phyloP scores from a whole-genome alignment of 2,113 vertebrate genomes.

The Sphyrna mokarran region DNA sequence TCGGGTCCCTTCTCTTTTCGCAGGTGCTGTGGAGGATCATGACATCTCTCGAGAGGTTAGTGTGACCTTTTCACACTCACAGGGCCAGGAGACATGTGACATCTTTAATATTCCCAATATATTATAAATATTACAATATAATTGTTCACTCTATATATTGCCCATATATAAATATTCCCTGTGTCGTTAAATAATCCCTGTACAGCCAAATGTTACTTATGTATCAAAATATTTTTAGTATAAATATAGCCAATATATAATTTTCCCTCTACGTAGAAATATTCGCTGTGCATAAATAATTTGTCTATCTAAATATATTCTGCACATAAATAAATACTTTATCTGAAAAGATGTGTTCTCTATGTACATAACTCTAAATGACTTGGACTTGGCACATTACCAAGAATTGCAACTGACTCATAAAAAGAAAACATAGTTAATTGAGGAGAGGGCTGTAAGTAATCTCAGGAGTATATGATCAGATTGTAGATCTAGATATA shows the following conservation, averaged over 20 bases:
- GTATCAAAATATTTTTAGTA: not conserved
- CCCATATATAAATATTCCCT: not conserved
- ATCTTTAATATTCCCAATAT: not conserved
- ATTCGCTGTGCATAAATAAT: not conserved
- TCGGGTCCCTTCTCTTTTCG: not conserved
- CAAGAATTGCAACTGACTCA: not conserved
- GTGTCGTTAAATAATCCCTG: not conserved
- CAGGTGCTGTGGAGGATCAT: not conserved
- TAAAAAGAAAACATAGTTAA: not conserved
- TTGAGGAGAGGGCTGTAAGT: not conserved
- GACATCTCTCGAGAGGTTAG: conserved; percentile 12
- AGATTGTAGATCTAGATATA: not conserved
- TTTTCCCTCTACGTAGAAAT: not conserved
- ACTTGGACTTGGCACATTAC: not conserved
- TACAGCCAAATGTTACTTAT: not conserved
- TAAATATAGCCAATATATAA: not conserved
- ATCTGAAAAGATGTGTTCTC: not conserved
- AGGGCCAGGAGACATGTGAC: not conserved
- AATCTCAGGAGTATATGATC: not conserved
- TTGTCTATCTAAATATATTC: not conserved
- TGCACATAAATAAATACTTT: not conserved
- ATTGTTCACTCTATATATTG: not conserved
- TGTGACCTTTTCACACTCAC: no score
- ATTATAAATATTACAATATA: not conserved
- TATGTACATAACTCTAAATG: not conserved